Percentiles rank a stretch among this genome's conserved stretches.
These are phyloP conservation scores for Diacarnus erythraeanus DNA, from an alignment of 37 sponge, comb jelly and placozoan species.

Conservation along the genomic window DNA sequence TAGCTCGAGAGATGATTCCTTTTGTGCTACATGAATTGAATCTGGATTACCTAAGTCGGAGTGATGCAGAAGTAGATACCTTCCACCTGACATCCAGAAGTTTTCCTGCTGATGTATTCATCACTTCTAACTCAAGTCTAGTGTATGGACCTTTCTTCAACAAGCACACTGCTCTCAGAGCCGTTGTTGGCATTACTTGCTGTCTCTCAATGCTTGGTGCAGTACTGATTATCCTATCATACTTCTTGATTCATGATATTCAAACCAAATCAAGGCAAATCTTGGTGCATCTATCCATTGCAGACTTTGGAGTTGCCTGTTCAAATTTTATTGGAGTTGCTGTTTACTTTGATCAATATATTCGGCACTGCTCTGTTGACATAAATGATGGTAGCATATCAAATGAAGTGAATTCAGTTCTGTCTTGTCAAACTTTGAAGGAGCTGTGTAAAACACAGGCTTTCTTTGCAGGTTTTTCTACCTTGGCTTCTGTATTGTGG, in stretches of 20 bases:
- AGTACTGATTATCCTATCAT: constrained; percentile 60
- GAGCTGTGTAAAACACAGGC: constrained; percentile 43
- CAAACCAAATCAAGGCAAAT: constrained; percentile 63
- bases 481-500: constrained; percentile 61
- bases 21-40: constrained; percentile 12
- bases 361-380: neutral
- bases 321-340: constrained; percentile 58
- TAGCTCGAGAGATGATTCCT: too few species aligned
- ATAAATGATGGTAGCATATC: neutral
- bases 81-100: neutral
- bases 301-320: constrained; percentile 61
- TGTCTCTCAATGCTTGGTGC: constrained; percentile 61
- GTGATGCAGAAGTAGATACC: neutral
- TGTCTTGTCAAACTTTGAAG: neutral
- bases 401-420: neutral
- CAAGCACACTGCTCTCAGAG: constrained; percentile 14
- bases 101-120: neutral
- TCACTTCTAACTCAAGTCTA: neutral
- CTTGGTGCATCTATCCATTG: constrained; percentile 68
- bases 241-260: constrained; percentile 37
- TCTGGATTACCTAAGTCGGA: neutral
- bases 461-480: constrained; percentile 23
- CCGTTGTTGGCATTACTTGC: constrained; percentile 39
- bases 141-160: constrained; percentile 22
- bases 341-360: constrained; percentile 62